Evolutionary conservation across 2,113 vertebrate genomes (phyloP).

Genomic region (Trachemys scripta): DNA sequence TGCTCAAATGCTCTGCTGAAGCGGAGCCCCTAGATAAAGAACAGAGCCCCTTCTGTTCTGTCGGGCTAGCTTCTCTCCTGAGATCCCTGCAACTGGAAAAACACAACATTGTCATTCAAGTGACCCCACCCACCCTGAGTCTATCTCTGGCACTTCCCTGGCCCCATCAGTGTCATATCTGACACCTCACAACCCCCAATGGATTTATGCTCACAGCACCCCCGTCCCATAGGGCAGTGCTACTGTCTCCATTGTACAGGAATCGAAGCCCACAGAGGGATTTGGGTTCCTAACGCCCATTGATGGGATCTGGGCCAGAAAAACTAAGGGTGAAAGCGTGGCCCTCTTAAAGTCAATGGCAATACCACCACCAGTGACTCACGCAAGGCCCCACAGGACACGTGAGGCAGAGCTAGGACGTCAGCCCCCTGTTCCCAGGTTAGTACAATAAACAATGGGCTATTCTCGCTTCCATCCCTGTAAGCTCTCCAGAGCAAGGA

Average conservation of each 20-base stretch:
- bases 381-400: background rate
- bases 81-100: background rate
- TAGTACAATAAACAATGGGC: background rate
- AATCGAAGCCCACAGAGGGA: background rate
- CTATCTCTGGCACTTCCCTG: background rate
- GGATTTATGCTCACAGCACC: background rate
- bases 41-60: background rate
- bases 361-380: background rate
- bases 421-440: background rate
- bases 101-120: background rate
- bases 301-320: background rate
- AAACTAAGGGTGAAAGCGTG: background rate
- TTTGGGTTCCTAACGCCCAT: background rate
- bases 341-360: background rate
- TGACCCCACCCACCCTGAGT: background rate
- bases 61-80: background rate
- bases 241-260: background rate
- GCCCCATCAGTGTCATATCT: background rate
- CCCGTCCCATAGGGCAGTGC: too few species aligned
- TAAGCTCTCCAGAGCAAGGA: background rate
- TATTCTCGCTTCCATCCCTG: background rate
- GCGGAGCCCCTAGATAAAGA: background rate
- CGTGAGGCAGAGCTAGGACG: background rate
- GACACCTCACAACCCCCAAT: background rate
- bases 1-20: constrained; percentile 1